Evolutionary conservation across 92 coral and sea anemone species (phyloP), one percentile per base, ranked within the genome.

Genomic region (Blastomussa wellsi): DNA sequence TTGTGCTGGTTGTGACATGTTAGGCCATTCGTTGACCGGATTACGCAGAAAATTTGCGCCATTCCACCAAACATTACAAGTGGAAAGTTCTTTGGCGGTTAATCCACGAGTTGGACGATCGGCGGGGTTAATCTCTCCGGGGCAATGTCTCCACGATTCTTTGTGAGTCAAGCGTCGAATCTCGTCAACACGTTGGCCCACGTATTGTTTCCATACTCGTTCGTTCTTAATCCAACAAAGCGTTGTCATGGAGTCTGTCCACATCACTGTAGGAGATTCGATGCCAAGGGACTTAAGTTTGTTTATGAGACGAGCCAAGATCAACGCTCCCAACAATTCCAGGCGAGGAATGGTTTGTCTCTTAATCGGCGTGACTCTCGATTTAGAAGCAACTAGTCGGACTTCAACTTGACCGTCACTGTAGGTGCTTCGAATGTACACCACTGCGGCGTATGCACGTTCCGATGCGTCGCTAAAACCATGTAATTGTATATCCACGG

Each of bases 391-490:
- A 29, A 87, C 89, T 29, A 91, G 76, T 73, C 65, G 52, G 11
- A 87, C 87, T 53, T 68, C 87, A 14, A 84, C 79, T 77, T 79
- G 74, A 51, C 92, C 93, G 65, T 91, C 88, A 47, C 84, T 85
- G 86, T 93, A 89, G 48, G 64, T 51, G 8, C 87, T 80, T 26
- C 89, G 77, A 78, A 87, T 22, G 69, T 90, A 92, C 13, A 91
- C n/a, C n/a, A n/a, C n/a, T n/a, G n/a, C n/a, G n/a, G n/a, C n/a
- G n/a, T n/a, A n/a, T n/a, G n/a, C n/a, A n/a, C 77, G 81, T 76
- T 90, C 86, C 15, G 92, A 89, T 4, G 98, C 93, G 76, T 94
- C 95, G 52, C 95, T 80, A 80, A 92, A 91, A 7, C 90, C 95
- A 60, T 91, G 93, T 28, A 94, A 19, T 68, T 92, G 89, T 52